A percentile compares a stretch with the other conserved stretches of the same genome.
phyloP scores from a whole-genome alignment of 2,797 vertebrate genomes.

The Pseudochirops cupreus region DNA sequence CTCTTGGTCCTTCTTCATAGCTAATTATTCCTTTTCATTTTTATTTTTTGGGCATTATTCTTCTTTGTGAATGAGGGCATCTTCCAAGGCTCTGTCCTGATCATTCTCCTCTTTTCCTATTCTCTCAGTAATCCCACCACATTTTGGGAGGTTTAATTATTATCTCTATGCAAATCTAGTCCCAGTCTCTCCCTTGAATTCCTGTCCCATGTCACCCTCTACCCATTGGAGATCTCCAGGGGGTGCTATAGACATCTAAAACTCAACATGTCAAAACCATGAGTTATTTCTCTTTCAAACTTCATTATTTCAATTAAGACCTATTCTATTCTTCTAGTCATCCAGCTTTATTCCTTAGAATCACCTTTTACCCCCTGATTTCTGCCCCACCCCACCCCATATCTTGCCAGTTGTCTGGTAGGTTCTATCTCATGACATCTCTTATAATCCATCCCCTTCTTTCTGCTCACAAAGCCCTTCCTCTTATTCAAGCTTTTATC shows the following conservation, averaged over 20 bases:
- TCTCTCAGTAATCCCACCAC: neutral
- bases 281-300: neutral
- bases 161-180: neutral
- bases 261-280: neutral
- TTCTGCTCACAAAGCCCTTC: neutral
- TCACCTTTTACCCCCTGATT: neutral
- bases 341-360: neutral
- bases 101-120: neutral
- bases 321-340: neutral
- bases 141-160: neutral
- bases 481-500: neutral
- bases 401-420: neutral
- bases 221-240: neutral
- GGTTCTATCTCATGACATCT: neutral
- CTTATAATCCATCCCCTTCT: neutral
- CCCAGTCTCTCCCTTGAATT: neutral
- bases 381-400: neutral
- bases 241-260: neutral
- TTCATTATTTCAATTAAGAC: neutral
- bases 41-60: neutral
- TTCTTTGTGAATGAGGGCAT: neutral
- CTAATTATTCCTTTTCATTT: neutral
- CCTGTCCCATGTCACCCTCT: neutral
- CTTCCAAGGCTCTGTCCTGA: neutral
- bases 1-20: neutral